Base-by-base conservation (phyloP, 2,888 invertebrate genomes). In the Drosophila borealis region DNA sequence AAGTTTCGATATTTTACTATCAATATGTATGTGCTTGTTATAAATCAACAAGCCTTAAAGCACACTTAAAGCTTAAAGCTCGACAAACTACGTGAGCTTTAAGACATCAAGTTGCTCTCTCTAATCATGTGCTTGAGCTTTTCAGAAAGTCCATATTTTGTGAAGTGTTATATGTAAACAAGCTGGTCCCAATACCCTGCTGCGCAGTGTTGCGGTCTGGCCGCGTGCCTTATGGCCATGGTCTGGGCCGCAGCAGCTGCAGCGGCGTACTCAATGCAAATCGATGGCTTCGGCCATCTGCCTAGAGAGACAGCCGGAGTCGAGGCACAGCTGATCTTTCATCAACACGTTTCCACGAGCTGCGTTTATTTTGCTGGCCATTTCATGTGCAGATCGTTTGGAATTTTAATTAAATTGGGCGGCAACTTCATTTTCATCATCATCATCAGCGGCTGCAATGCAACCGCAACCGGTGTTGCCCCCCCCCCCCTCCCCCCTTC, bases 321-420 rank as follows among this genome's bases (percentile, higher is more conserved):
- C 46, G 46, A 53, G 29, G 42, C 53, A 37, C 62, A 72, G 83
- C 70, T 88, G 83, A 83, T 88, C 78, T 80, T 65, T 80, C 89
- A 83, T 83, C 89, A 83, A 86, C 83, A 83, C 83, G 83, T 83
- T 80, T 73, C 39, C 62, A 51, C 63, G 69, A 51, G 70, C 51
- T 42, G 64, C 85, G 65, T 87, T 82, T 71, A 71, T 66, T 70
- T 62, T 56, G 39, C 10, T 54, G 64, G 44, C 46, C 51, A 59
- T 57, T 77, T 73, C 82, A 80, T 89, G 84, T 87, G 83, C 80
- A 80, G 81, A 81, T 87, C 89, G 89, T 86, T 89, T 85, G 89
- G 90, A 89, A 89, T 89, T 89, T 89, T 89, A 89, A 89, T 90
- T 90, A 90, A 89, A 90, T 89, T 89, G 89, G 89, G 89, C 89